These are phyloP conservation scores for Leucophora obtusa DNA, from an alignment of 2,888 invertebrate genomes.

Conservation along the genomic window DNA sequence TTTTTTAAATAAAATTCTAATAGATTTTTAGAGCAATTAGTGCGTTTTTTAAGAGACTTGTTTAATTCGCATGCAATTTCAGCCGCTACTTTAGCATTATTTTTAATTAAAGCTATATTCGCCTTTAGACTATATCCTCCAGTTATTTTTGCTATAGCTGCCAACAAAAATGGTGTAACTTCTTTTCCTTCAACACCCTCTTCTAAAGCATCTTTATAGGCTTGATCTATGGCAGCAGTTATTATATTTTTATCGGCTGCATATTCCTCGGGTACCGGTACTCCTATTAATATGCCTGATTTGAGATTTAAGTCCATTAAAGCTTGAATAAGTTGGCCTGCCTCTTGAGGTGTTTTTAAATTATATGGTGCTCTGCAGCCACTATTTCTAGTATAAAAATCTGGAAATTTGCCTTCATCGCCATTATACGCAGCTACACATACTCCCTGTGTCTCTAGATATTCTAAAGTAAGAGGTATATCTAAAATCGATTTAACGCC, in stretches of 20 bases:
- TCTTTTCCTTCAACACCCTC: slow-evolving; percentile 88
- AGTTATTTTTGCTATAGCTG: slow-evolving; percentile 88
- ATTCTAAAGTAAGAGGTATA: slow-evolving; percentile 95
- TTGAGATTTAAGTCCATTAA: slow-evolving; percentile 80
- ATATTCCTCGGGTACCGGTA: slow-evolving; percentile 89
- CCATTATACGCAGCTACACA: slow-evolving; percentile 89
- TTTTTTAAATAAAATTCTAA: not conserved
- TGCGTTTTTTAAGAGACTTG: not conserved
- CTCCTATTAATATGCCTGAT: slow-evolving; percentile 91
- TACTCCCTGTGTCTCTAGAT: slow-evolving; percentile 96
- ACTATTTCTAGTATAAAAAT: slow-evolving; percentile 92
- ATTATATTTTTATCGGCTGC: slow-evolving; percentile 81
- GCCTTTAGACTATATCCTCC: slow-evolving; percentile 88
- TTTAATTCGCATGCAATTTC: slow-evolving; percentile 85
- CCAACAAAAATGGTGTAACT: slow-evolving; percentile 94
- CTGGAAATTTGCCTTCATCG: slow-evolving; percentile 88
- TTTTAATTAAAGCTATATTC: slow-evolving; percentile 94
- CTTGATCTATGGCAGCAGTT: slow-evolving; percentile 85
- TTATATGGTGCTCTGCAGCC: slow-evolving; percentile 86
- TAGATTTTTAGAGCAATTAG: not conserved
- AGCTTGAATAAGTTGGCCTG: slow-evolving; percentile 85
- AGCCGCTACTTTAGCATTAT: slow-evolving; percentile 92
- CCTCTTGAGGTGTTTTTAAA: slow-evolving; percentile 82
- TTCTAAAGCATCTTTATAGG: slow-evolving; percentile 82
- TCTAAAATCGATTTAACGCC: slow-evolving; percentile 99